Evolutionary conservation across 2,888 invertebrate species (phyloP).

Genomic region (Oegoconia quadripuncta): DNA sequence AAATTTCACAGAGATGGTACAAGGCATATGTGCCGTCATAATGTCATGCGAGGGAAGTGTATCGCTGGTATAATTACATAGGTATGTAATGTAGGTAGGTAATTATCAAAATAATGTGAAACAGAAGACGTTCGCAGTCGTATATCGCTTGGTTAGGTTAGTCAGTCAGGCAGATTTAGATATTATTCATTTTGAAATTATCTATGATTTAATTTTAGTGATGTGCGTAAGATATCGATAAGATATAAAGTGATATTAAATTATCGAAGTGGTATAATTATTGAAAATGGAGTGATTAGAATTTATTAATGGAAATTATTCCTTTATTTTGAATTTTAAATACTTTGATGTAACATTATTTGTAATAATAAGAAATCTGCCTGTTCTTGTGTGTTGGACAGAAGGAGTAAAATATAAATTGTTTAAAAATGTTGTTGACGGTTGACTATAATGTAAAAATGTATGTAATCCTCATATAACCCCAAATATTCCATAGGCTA

Average conservation of each 20-base stretch:
- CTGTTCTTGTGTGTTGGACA: constrained; percentile 21
- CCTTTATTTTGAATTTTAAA: neutral
- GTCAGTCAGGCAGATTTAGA: neutral
- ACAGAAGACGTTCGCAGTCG: too few species aligned
- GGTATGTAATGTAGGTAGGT: too few species aligned
- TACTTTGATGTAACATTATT: neutral
- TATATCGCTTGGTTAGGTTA: too few species aligned
- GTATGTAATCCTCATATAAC: constrained; percentile 63
- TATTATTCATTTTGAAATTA: neutral
- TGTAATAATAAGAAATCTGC: neutral
- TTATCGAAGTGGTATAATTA: constrained; percentile 4
- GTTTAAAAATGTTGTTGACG: constrained; percentile 65
- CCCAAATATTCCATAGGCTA: constrained; percentile 52
- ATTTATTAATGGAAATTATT: constrained; percentile 2
- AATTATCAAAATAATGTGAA: too few species aligned
- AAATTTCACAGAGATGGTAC: too few species aligned
- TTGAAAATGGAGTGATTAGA: constrained; percentile 5
- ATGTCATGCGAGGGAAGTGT: too few species aligned
- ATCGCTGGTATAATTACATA: too few species aligned
- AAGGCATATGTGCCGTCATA: too few species aligned
- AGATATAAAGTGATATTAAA: constrained; percentile 1
- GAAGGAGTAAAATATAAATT: constrained; percentile 30
- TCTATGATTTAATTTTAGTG: neutral
- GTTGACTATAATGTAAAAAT: constrained; percentile 59
- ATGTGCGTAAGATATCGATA: neutral